Base-by-base conservation (phyloP, 1,140 invertebrate species). In the Nilaparvata lugens region DNA sequence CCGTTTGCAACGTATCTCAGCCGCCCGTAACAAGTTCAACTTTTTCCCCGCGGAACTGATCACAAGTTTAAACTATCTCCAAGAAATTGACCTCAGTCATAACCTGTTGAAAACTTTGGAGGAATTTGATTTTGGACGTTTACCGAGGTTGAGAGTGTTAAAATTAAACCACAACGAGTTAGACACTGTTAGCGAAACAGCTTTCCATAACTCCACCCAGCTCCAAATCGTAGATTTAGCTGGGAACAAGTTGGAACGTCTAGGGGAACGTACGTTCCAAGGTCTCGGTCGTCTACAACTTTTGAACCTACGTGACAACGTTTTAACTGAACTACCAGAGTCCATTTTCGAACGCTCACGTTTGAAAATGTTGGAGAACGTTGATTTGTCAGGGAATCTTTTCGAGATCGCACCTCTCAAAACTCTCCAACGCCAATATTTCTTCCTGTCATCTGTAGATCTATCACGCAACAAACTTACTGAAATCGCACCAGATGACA, bases 181-280 rank as follows among this genome's bases (percentile, higher is more conserved):
- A 62, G 88, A 90, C 67, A 80, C 81, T 57, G 81, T 95, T 11
- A 87, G 85, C 63, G 89, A 92, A 75, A 84, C 89, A 75, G 87
- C 90, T 0, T 95, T 95, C 71, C 86, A 92, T 65, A 95, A 95
- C 70, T 95, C 91, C 0, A 86, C 89, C 0, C 91, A 93, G 73
- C 76, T 95, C 56, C 91, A 94, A 70, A 68, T 82, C 13, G 69
- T 95, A 24, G 85, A 93, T 73, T 74, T 95, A 40, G 83, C 85
- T 0, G 64, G 73, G 23, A 95, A 95, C 71, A 80, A 80, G 58
- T 74, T 95, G 14, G 85, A 89, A 65, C 75, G 82, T 24, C 71
- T 95, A 6, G 85, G 83, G 2, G 88, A 91, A 56, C 78, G 89
- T 65, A 83, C 87, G 2, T 91, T 95, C 73, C 86, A 92, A 71